These are phyloP conservation scores for Pogonocichla stellata DNA, from an alignment of 2,113 vertebrate species.

Conservation along the genomic window DNA sequence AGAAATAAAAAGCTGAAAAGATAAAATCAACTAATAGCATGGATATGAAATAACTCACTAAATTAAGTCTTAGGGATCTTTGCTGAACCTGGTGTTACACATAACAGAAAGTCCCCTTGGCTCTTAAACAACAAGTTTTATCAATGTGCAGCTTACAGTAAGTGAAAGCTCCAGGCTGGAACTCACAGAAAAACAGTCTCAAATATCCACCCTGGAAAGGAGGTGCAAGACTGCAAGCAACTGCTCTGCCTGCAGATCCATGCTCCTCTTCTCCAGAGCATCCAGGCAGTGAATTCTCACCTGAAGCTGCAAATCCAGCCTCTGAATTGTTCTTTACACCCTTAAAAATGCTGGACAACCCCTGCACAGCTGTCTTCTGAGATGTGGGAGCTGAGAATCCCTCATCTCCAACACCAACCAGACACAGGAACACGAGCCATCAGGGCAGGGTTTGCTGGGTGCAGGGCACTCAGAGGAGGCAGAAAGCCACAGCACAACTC, in stretches of 20 bases:
- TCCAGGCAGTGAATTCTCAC: neutral
- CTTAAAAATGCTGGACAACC: neutral
- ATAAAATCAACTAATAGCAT: neutral
- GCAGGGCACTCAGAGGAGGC: neutral
- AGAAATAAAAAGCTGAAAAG: neutral
- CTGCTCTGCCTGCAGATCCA: neutral
- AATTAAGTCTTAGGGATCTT: neutral
- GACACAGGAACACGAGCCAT: fast-evolving
- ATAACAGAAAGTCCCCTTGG: neutral
- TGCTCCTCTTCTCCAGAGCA: neutral
- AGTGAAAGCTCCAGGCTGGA: neutral
- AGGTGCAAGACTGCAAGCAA: neutral
- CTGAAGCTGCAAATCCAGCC: neutral
- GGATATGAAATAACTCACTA: neutral
- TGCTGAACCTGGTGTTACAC: neutral
- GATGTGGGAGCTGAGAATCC: neutral
- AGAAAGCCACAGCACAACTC: neutral
- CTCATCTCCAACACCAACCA: neutral
- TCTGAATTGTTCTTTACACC: neutral
- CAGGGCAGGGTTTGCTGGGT: neutral
- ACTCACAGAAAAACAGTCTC: neutral
- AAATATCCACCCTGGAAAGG: neutral
- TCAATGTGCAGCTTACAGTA: neutral
- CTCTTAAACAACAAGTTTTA: neutral
- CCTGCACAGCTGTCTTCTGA: neutral